These are phyloP conservation scores for Meteorus sp. DNA, from an alignment of 1,140 invertebrate genomes.

Conservation along the genomic window DNA sequence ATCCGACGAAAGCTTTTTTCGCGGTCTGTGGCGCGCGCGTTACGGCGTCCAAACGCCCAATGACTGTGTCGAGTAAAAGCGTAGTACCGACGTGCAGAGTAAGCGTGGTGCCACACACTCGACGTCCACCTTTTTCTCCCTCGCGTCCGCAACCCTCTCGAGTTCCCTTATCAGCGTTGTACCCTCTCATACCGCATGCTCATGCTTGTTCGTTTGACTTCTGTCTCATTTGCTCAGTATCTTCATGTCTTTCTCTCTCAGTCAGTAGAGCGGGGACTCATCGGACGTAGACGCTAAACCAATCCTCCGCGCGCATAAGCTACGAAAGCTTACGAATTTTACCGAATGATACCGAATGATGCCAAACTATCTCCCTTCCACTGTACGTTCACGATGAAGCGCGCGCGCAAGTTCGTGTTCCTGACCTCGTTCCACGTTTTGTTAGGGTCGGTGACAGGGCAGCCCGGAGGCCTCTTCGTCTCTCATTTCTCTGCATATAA, in stretches of 20 bases:
- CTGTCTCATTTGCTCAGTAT: no score
- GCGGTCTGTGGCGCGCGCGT: slow-evolving; percentile 43
- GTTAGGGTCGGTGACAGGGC: slow-evolving; percentile 51
- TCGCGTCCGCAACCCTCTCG: no score
- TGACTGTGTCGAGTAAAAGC: slow-evolving; percentile 31
- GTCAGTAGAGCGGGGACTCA: no score
- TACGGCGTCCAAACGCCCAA: slow-evolving; percentile 51
- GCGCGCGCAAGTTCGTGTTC: slow-evolving; percentile 42
- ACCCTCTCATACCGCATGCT: slow-evolving; percentile 26
- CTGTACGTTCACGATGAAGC: no score
- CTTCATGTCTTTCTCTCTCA: no score
- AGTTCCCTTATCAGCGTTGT: neutral
- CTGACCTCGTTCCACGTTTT: slow-evolving; percentile 53
- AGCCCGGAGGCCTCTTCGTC: slow-evolving; percentile 7
- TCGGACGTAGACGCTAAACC: no score
- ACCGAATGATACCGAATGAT: slow-evolving; percentile 9
- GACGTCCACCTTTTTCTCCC: slow-evolving; percentile 8
- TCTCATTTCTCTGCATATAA: no score
- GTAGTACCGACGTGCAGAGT: slow-evolving; percentile 13
- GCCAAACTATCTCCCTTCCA: slow-evolving; percentile 22
- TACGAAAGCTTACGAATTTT: slow-evolving; percentile 8
- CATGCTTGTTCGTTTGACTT: neutral
- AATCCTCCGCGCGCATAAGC: neutral
- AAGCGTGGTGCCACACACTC: neutral
- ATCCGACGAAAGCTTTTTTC: no score